Base-by-base conservation (phyloP, 2,888 invertebrate species). In the Xestoiulus laeticollis region DNA sequence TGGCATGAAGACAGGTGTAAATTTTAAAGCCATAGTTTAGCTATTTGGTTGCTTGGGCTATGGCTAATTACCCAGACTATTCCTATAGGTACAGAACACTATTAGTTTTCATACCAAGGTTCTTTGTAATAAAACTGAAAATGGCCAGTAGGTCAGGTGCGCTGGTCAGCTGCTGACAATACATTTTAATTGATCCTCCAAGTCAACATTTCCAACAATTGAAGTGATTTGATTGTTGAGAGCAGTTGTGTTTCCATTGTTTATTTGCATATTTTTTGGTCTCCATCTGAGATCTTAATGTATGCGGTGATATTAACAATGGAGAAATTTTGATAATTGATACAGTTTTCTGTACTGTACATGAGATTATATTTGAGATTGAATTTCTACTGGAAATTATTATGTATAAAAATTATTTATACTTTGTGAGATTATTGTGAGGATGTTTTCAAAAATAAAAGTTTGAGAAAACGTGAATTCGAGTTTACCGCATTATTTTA, bases 81-180 rank as follows among this genome's bases (percentile, higher is more conserved):
- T 59, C 59, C n/a, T 6, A 59, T 2, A 19, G 16, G 19, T 4
- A 12, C 19, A 53, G 53, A 19, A 53, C 14, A 53, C 0, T n/a
- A 16, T 59, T 90, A 86, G 87, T 22, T 10, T 59, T 59, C n/a
- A 22, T 22, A 22, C 59, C 59, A 8, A 59, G 59, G 22, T 59
- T 59, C 14, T 59, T 16, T 48, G 10, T 48, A 22, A 6, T 4
- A 59, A n/a, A 59, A n/a, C n/a, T 59, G 59, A 59, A 59, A 59
- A 22, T 22, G 59, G 59, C 59, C 59, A 59, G 59, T 59, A 59
- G 44, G 59, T 59, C 59, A 59, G 59, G 59, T 59, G 59, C 59
- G 59, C 59, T 59, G 59, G 59, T 59, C n/a, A 59, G 59, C 59
- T 59, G 59, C 59, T 59, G 59, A 59, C 59, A 5, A 59, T 59